Percentiles rank a stretch among this genome's conserved stretches.
These are phyloP conservation scores for Agrochola macilenta DNA, from an alignment of 2,888 invertebrate genomes.

Conservation along the genomic window DNA sequence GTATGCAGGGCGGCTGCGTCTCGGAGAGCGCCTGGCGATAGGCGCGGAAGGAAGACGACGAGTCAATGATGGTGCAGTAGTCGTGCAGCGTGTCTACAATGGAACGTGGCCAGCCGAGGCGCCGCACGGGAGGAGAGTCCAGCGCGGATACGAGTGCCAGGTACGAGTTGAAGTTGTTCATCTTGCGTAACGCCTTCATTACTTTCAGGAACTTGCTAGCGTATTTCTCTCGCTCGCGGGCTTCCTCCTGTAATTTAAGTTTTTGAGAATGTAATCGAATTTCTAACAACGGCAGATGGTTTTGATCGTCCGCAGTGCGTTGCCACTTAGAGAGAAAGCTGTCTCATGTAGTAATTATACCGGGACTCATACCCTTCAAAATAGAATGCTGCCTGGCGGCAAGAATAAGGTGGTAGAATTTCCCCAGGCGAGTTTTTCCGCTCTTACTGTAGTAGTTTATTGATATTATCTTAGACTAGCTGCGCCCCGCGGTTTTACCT, in stretches of 20 bases:
- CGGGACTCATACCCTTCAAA: no score
- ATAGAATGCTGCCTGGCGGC: background rate
- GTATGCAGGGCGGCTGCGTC: constrained; percentile 99
- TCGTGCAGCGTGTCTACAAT: constrained; percentile 98
- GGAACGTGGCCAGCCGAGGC: constrained; percentile 98
- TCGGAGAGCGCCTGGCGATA: constrained; percentile 98
- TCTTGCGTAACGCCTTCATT: constrained; percentile 98
- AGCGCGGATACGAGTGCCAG: constrained; percentile 98
- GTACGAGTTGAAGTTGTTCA: constrained; percentile 99
- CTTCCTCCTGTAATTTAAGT: constrained; percentile 91
- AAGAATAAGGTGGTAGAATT: background rate
- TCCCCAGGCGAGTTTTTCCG: background rate
- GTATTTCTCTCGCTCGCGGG: constrained; percentile 98
- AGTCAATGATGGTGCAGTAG: constrained; percentile 98
- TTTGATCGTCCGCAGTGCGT: no score
- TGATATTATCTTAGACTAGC: background rate
- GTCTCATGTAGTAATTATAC: background rate
- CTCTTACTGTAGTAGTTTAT: background rate
- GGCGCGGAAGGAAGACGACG: constrained; percentile 99
- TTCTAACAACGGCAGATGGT: no score
- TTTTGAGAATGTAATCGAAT: background rate
- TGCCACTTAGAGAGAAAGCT: background rate
- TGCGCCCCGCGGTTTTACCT: no score
- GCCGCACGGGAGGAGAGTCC: constrained; percentile 97
- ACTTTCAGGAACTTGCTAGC: constrained; percentile 99